phyloP scores from a whole-genome alignment of 2,113 vertebrate genomes.

The Aphyosemion australe region DNA sequence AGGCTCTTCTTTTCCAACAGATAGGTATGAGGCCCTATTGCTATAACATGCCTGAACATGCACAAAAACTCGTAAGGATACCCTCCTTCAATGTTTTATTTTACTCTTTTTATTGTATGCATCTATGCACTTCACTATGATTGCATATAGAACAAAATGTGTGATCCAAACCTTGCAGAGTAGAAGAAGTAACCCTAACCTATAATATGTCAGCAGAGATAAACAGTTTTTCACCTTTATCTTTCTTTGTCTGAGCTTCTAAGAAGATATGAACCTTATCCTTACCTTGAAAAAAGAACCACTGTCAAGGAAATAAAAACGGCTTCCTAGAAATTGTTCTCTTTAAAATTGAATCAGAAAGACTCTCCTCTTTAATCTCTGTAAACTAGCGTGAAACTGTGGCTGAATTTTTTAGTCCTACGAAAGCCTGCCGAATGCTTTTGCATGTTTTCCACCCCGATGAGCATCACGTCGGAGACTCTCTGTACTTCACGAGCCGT shows the following conservation, averaged over 20 bases:
- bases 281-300: conserved; percentile 51
- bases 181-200: conserved; percentile 51
- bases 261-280: conserved; percentile 71
- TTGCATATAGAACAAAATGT: conserved; percentile 34
- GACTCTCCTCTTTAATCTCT: conserved; percentile 19
- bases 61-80: conserved; percentile 13
- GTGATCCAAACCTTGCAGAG: conserved; percentile 40
- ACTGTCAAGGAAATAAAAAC: conserved; percentile 62
- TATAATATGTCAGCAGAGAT: conserved; percentile 56
- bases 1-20: conserved; percentile 40
- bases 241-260: conserved; percentile 64
- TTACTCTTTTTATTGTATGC: conserved; percentile 30
- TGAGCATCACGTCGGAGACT: conserved; percentile 36
- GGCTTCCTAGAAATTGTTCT: conserved; percentile 35
- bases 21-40: conserved; percentile 37
- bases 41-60: conserved; percentile 16
- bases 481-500: conserved; percentile 19
- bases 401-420: conserved; percentile 29
- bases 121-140: conserved; percentile 28
- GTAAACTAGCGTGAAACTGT: conserved; percentile 35
- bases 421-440: conserved; percentile 37
- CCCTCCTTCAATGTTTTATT: conserved; percentile 9
- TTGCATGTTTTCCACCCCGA: conserved; percentile 39
- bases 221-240: conserved; percentile 64
- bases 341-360: conserved; percentile 53